A percentile compares a stretch with the other conserved stretches of the same genome.
Conservation (phyloP, 2,888 invertebrate genomes). For the Tipula helvola region DNA sequence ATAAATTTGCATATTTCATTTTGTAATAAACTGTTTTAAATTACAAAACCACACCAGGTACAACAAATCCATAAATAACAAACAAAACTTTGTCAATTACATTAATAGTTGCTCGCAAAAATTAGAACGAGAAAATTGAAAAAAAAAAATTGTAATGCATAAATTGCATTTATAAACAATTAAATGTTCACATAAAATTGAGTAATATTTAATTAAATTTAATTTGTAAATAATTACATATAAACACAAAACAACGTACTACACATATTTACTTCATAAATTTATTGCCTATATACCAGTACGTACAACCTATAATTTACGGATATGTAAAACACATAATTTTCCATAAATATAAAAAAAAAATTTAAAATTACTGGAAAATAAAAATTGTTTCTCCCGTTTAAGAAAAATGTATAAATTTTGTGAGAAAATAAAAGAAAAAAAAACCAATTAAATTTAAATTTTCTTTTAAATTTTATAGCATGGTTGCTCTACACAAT, state of each 20-base stretch:
- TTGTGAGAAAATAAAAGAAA: not conserved
- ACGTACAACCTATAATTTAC: not conserved
- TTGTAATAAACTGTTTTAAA: not conserved
- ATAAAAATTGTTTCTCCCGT: not conserved
- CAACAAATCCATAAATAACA: not conserved
- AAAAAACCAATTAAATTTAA: not conserved
- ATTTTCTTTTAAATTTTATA: not conserved
- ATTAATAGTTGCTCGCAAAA: not conserved
- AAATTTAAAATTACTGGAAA: not conserved
- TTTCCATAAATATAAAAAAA: not conserved
- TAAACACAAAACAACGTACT: not conserved
- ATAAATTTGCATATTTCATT: not conserved
- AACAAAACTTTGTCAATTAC: not conserved
- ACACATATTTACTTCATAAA: too few relatives aligned
- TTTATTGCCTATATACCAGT: not conserved
- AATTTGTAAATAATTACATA: not conserved
- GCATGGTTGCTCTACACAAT: not conserved
- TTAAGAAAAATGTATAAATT: not conserved
- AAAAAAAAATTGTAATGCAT: not conserved
- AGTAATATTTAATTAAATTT: not conserved
- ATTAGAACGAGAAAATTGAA: not conserved
- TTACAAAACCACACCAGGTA: not conserved
- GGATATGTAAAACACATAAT: slow-evolving; percentile 4
- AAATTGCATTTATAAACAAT: not conserved
- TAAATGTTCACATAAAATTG: not conserved